These are phyloP conservation scores for Enoplolaimus lenunculus DNA, from an alignment of 2,888 invertebrate genomes.

Conservation along the genomic window DNA sequence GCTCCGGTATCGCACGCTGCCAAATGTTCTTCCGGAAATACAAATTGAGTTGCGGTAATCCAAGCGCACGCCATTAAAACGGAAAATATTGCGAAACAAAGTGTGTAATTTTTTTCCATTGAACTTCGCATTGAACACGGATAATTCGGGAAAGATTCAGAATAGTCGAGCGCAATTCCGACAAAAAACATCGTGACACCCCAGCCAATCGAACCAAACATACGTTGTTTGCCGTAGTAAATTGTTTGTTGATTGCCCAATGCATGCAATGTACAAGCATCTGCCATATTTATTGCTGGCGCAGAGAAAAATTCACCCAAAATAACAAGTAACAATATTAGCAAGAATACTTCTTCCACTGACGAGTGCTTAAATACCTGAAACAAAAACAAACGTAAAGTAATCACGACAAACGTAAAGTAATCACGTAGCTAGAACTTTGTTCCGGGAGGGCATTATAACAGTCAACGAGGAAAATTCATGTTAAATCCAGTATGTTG, in stretches of 20 bases:
- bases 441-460: too few relatives aligned
- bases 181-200: slow-evolving; percentile 97
- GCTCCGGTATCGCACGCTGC: too few relatives aligned
- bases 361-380: slow-evolving; percentile 74
- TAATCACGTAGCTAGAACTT: too few relatives aligned
- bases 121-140: slow-evolving; percentile 52
- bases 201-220: slow-evolving; percentile 97
- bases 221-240: slow-evolving; percentile 76
- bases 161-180: slow-evolving; percentile 85
- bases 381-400: too few relatives aligned
- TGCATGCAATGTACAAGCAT: slow-evolving; percentile 44
- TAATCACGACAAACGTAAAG: too few relatives aligned
- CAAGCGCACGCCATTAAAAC: slow-evolving; percentile 88
- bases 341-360: slow-evolving; percentile 87
- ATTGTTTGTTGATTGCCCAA: slow-evolving; percentile 1
- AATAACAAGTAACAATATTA: slow-evolving; percentile 73
- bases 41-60: slow-evolving; percentile 46
- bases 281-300: slow-evolving; percentile 80
- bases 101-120: slow-evolving; percentile 91
- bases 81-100: slow-evolving; percentile 93
- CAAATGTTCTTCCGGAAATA: too few relatives aligned
- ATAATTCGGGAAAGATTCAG: slow-evolving; percentile 81
- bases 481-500: too few relatives aligned
- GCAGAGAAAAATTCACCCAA: slow-evolving; percentile 96
- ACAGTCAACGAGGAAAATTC: too few relatives aligned